Evolutionary conservation across 2,797 vertebrate genomes (phyloP).

Genomic region (Catharus ustulatus): DNA sequence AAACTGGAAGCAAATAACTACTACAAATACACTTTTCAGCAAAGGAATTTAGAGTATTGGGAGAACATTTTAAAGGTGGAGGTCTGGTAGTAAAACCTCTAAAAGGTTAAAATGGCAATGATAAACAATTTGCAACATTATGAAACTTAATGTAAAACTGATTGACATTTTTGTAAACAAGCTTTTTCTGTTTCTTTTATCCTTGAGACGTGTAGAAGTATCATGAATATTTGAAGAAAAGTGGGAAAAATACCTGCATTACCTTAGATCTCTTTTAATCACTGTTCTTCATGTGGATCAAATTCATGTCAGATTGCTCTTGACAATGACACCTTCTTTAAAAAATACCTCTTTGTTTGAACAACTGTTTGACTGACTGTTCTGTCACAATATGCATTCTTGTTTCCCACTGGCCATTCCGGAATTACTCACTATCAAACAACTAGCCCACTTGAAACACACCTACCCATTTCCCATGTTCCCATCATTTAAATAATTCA

Average conservation of each 20-base stretch:
- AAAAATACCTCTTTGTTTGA: not conserved
- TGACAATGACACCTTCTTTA: not conserved
- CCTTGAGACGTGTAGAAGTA: fast-evolving
- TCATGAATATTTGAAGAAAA: not conserved
- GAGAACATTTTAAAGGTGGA: not conserved
- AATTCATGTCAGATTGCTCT: not conserved
- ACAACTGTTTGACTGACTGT: not conserved
- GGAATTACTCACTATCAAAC: not conserved
- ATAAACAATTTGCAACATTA: not conserved
- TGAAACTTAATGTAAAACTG: not conserved
- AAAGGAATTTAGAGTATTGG: not conserved
- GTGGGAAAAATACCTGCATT: fast-evolving
- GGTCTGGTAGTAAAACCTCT: not conserved
- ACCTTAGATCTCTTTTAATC: not conserved
- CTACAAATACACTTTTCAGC: not conserved
- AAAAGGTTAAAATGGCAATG: not conserved
- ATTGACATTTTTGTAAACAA: not conserved
- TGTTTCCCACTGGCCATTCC: not conserved
- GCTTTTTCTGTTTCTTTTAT: not conserved
- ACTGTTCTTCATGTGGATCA: not conserved
- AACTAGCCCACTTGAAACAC: not conserved
- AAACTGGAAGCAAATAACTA: not conserved
- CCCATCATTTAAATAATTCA: not conserved
- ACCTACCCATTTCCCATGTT: not conserved
- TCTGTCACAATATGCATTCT: not conserved